phyloP scores from a whole-genome alignment of 2,797 vertebrate genomes.

The Aplochiton taeniatus region DNA sequence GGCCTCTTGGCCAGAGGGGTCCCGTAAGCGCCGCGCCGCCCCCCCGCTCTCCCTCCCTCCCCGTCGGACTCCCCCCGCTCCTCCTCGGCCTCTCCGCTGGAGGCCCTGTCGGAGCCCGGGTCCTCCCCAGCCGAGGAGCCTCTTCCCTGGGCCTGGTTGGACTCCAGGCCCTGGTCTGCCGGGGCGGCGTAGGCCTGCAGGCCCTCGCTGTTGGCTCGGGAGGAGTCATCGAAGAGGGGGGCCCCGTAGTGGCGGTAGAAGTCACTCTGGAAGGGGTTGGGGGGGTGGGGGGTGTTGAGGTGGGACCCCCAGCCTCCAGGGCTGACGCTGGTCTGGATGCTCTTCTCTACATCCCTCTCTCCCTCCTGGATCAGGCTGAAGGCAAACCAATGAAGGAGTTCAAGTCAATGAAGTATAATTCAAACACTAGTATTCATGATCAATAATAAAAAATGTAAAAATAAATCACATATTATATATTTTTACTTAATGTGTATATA shows the following conservation, averaged over 20 bases:
- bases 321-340: slow-evolving; percentile 68
- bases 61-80: slow-evolving; percentile 75
- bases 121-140: slow-evolving; percentile 63
- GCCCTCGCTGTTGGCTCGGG: slow-evolving; percentile 68
- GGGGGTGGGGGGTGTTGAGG: slow-evolving; percentile 79
- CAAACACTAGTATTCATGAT: too few relatives aligned
- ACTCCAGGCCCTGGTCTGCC: slow-evolving; percentile 75
- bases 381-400: too few relatives aligned
- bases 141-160: slow-evolving; percentile 70
- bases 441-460: too few relatives aligned
- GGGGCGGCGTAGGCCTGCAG: slow-evolving; percentile 77
- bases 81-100: slow-evolving; percentile 86
- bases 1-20: slow-evolving; percentile 57
- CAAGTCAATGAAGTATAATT: too few relatives aligned
- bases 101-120: slow-evolving; percentile 85
- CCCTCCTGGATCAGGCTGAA: too few relatives aligned
- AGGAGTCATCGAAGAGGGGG: slow-evolving; percentile 78
- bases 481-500: too few relatives aligned
- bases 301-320: slow-evolving; percentile 84
- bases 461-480: too few relatives aligned
- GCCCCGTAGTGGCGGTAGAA: slow-evolving; percentile 93
- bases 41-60: slow-evolving; percentile 67
- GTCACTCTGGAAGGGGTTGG: slow-evolving; percentile 87
- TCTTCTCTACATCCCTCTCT: slow-evolving; percentile 75
- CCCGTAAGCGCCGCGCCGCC: slow-evolving; percentile 40